Conservation (phyloP, 2,888 invertebrate genomes). For the Plagodis pulveraria region DNA sequence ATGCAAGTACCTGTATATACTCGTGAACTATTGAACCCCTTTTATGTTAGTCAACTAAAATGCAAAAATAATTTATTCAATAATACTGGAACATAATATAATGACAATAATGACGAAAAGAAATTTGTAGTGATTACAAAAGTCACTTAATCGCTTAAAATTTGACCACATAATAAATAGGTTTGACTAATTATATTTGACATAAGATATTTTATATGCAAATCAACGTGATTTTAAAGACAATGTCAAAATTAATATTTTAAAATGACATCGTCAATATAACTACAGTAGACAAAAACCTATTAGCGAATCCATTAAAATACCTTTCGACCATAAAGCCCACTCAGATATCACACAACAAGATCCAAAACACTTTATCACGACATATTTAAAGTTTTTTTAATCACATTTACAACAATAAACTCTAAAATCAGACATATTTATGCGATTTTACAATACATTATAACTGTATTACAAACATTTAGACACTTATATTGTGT, state of each 20-base stretch:
- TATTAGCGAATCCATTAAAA: constrained; percentile 35
- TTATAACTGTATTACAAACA: constrained; percentile 54
- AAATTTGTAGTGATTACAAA: too few relatives aligned
- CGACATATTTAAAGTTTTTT: constrained; percentile 46
- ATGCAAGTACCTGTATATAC: too few relatives aligned
- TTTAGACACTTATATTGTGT: constrained; percentile 39
- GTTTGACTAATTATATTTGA: constrained; percentile 1
- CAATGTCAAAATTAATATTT: constrained; percentile 8
- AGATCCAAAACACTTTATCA: constrained; percentile 45
- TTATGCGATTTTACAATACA: constrained; percentile 59
- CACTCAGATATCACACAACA: constrained; percentile 43
- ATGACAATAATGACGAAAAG: too few relatives aligned
- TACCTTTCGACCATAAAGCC: constrained; percentile 38
- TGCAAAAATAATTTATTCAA: too few relatives aligned
- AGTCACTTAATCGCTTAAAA: too few relatives aligned
- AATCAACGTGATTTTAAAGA: constrained; percentile 5
- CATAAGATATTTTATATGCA: constrained; percentile 9
- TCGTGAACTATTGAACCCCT: too few relatives aligned
- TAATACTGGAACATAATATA: too few relatives aligned
- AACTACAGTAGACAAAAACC: constrained; percentile 27
- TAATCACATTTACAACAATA: constrained; percentile 50
- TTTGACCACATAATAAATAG: too few relatives aligned
- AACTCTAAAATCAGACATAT: constrained; percentile 54
- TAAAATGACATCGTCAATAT: constrained; percentile 14
- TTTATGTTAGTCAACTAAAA: too few relatives aligned